A percentile compares a stretch with the other conserved stretches of the same genome.
Evolutionary conservation across 2,113 vertebrate species (phyloP).

Genomic region (Onychostoma macrolepis): DNA sequence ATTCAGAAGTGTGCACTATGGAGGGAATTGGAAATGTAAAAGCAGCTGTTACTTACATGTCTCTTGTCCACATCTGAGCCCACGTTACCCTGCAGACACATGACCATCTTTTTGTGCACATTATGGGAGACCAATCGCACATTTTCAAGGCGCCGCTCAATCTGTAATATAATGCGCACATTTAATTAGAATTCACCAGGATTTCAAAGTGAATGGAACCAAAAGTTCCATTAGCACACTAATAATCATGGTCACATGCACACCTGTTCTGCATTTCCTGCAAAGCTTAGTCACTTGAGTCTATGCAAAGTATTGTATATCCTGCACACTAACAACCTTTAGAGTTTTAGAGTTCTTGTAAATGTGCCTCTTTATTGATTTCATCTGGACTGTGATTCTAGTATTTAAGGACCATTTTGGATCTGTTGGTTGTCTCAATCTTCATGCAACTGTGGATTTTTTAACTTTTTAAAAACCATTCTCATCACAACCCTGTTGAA

Average conservation of each 20-base stretch:
- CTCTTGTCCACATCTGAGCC: conserved; percentile 88
- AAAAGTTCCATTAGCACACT: not conserved
- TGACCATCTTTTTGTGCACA: conserved; percentile 84
- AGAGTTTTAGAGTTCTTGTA: not conserved
- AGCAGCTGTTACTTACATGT: conserved; percentile 74
- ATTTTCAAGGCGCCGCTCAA: conserved; percentile 87
- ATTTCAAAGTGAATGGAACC: not conserved
- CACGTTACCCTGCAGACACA: conserved; percentile 89
- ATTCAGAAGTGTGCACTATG: not conserved
- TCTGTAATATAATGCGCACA: conserved; percentile 61
- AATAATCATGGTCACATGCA: not conserved
- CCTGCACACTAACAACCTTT: not conserved
- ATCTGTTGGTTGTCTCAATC: not conserved
- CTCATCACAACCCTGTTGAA: too few species aligned
- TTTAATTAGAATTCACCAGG: not conserved
- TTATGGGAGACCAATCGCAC: conserved; percentile 89
- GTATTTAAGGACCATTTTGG: not conserved
- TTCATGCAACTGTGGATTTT: not conserved
- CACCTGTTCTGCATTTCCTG: not conserved
- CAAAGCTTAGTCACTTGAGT: not conserved
- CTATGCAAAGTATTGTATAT: not conserved
- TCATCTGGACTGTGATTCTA: not conserved
- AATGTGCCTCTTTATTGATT: not conserved
- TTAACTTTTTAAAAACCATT: too few species aligned
- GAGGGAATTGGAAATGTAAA: not conserved